A percentile compares a stretch with the other conserved stretches of the same genome.
These are phyloP conservation scores for Monomorium pharaonis DNA, from an alignment of 1,140 invertebrate genomes.

Conservation along the genomic window DNA sequence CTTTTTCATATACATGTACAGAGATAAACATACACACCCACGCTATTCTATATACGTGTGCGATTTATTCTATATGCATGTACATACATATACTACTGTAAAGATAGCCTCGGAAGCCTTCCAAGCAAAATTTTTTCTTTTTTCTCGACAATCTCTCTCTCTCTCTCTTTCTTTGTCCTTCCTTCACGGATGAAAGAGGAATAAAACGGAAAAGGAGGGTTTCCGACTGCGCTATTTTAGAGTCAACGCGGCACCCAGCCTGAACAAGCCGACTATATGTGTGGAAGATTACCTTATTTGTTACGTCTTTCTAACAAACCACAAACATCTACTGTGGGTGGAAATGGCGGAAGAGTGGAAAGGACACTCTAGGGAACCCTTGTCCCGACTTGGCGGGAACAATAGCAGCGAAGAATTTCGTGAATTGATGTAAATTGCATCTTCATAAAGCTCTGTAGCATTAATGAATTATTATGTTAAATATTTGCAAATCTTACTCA, in stretches of 20 bases:
- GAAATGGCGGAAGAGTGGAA: constrained; percentile 45
- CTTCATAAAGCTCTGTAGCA: constrained; percentile 58
- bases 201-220: constrained; percentile 34
- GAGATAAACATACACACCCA: neutral
- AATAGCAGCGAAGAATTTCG: constrained; percentile 21
- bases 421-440: constrained; percentile 63
- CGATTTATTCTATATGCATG: neutral
- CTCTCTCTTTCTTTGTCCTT: neutral
- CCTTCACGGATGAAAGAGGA: constrained; percentile 25
- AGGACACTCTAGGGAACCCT: constrained; percentile 67
- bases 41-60: constrained; percentile 17
- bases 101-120: neutral
- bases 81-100: neutral
- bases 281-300: constrained; percentile 83
- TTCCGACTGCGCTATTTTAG: constrained; percentile 72
- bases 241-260: constrained; percentile 77
- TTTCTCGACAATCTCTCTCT: neutral
- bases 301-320: constrained; percentile 82
- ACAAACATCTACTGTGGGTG: constrained; percentile 67
- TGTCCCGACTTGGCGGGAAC: constrained; percentile 9
- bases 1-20: neutral
- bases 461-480: constrained; percentile 1
- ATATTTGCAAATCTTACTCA: neutral
- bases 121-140: constrained; percentile 11
- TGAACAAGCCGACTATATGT: constrained; percentile 80